Evolutionary conservation across 1,140 invertebrate genomes (phyloP), one percentile per base, ranked within the genome.

Genomic region (Theocolax elegans): DNA sequence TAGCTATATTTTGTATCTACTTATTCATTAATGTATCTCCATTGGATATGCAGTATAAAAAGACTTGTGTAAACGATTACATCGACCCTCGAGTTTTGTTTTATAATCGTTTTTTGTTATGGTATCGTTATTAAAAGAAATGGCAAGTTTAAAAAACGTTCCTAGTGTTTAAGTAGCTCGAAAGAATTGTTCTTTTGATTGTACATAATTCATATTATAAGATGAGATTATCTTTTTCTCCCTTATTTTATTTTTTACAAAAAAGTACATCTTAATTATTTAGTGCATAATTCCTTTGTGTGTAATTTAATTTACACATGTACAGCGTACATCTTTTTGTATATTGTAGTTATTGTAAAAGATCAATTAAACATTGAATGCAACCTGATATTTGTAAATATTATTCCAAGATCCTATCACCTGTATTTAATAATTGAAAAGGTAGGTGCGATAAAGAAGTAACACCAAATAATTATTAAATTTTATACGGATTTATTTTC

Each of bases 401-500:
- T 67, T 58, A 67, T 67, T 58, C 27, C 9, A 44, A 53, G 40
- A n/a, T n/a, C 42, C 42, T 31, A 35, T 27, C 29, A 3, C 9
- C 6, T n/a, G n/a, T n/a, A n/a, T n/a, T n/a, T n/a, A 31, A 27
- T 46, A 54, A 44, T 42, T 2, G 23, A 46, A 4, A 3, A 12
- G n/a, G 0, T 38, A 46, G 19, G 42, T 27, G 19, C 44, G 65
- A 19, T n/a, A 17, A 67, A 74, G 21, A 68, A 75, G 74, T 72
- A 75, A 59, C 60, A 58, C 67, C 17, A 17, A 46, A 71, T 72
- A 77, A 48, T 67, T 77, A 59, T 74, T 76, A 79, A 77, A 77
- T 79, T 79, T 80, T 75, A 76, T 79, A 82, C 76, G 76, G 74
- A 79, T 81, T 81, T 81, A 80, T 79, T 81, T 78, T 78, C 74